Evolutionary conservation across 2,113 vertebrate genomes (phyloP).

Genomic region (Acanthisitta chloris): DNA sequence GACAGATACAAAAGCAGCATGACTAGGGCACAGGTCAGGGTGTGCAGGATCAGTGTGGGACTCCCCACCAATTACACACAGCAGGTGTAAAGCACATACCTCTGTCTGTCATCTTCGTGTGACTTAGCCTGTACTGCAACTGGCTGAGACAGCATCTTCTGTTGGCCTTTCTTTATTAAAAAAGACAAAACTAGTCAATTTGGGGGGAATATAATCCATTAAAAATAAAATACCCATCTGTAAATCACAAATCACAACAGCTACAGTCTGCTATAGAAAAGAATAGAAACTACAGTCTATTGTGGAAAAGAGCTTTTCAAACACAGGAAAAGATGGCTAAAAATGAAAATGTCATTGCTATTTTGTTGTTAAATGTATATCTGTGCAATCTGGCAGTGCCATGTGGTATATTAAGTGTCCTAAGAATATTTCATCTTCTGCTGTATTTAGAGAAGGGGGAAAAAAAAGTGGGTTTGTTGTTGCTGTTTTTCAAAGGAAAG

Average conservation of each 20-base stretch:
- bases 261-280: not conserved
- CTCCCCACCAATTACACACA: not conserved
- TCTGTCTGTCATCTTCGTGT: slow-evolving; percentile 64
- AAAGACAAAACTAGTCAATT: not conserved
- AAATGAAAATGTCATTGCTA: not conserved
- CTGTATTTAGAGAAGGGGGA: not conserved
- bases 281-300: not conserved
- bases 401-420: slow-evolving; percentile 14
- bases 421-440: slow-evolving; percentile 24
- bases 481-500: slow-evolving; percentile 6
- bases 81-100: slow-evolving; percentile 68
- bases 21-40: not conserved
- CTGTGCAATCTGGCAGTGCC: not conserved
- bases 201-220: not conserved
- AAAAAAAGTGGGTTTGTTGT: not conserved
- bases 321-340: not conserved
- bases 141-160: slow-evolving; percentile 75
- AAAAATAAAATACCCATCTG: not conserved
- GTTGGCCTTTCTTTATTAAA: slow-evolving; percentile 79
- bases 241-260: not conserved
- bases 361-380: not conserved
- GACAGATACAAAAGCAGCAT: not conserved
- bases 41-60: not conserved
- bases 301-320: not conserved
- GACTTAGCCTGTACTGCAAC: slow-evolving; percentile 67